These are phyloP conservation scores for Philopedon plagiatum DNA, from an alignment of 2,888 invertebrate genomes.

Conservation along the genomic window DNA sequence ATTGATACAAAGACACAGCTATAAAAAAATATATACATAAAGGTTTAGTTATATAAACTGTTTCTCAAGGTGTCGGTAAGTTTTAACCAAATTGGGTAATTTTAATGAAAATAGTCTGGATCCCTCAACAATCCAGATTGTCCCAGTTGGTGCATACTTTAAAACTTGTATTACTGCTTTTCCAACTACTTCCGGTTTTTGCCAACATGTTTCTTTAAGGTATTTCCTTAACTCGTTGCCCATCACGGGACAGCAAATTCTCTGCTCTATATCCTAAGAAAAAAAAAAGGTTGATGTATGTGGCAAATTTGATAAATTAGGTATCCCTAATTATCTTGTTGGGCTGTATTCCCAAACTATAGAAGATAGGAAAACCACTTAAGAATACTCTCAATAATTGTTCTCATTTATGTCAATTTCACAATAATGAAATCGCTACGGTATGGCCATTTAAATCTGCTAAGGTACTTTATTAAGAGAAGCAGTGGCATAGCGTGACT, in stretches of 20 bases:
- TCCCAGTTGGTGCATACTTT: conserved; percentile 59
- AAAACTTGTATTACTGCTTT: conserved; percentile 60
- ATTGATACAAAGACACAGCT: not conserved
- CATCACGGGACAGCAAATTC: conserved; percentile 55
- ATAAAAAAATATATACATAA: not conserved
- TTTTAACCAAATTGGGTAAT: conserved; percentile 23
- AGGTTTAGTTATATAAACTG: conserved; percentile 39
- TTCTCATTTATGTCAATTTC: no score
- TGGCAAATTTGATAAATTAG: no score
- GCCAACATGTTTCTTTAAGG: conserved; percentile 55
- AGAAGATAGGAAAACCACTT: no score
- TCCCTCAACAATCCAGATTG: conserved; percentile 63
- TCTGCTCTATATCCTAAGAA: conserved; percentile 50
- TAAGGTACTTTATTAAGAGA: no score
- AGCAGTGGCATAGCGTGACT: no score
- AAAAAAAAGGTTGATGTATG: no score
- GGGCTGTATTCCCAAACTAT: no score
- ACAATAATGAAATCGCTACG: no score
- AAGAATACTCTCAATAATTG: no score
- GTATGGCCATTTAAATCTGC: no score
- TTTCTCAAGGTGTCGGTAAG: conserved; percentile 28
- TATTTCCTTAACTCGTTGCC: conserved; percentile 52
- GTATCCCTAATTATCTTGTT: no score
- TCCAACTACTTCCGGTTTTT: conserved; percentile 60
- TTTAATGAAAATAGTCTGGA: conserved; percentile 56